These are phyloP conservation scores for Nannoperca obscura DNA, from an alignment of 2,797 vertebrate species.

Conservation along the genomic window DNA sequence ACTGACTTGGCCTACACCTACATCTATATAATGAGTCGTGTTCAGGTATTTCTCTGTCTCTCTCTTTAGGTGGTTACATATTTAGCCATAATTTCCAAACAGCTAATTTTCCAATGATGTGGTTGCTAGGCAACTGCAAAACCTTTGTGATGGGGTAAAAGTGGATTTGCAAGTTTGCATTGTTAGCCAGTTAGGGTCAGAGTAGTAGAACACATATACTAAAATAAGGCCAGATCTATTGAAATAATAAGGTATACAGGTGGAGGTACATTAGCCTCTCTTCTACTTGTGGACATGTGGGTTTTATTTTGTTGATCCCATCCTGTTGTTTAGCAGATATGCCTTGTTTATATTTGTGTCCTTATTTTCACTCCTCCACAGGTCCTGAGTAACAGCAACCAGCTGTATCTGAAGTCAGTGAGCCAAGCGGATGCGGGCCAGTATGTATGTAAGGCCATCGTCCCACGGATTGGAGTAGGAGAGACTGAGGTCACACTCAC, in stretches of 20 bases:
- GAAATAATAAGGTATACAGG: background rate
- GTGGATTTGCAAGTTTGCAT: constrained; percentile 40
- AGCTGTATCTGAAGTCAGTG: constrained; percentile 90
- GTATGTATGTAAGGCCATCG: constrained; percentile 94
- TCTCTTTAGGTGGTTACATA: constrained; percentile 41
- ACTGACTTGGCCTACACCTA: constrained; percentile 5
- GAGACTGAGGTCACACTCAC: constrained; percentile 92
- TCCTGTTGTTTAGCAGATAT: constrained; percentile 30
- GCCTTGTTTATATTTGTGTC: constrained; percentile 48
- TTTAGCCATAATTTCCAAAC: constrained; percentile 48
- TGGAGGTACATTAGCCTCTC: constrained; percentile 4
- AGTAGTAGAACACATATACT: background rate
- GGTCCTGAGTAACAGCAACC: constrained; percentile 95
- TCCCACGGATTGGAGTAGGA: constrained; percentile 92
- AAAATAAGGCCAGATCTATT: background rate
- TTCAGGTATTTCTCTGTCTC: constrained; percentile 47
- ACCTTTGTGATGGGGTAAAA: constrained; percentile 56
- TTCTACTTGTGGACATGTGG: constrained; percentile 10
- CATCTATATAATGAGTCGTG: constrained; percentile 2
- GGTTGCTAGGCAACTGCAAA: constrained; percentile 69
- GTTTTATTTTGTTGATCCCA: constrained; percentile 33
- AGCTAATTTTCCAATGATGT: constrained; percentile 53
- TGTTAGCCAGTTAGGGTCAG: constrained; percentile 36
- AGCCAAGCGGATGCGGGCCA: constrained; percentile 92
- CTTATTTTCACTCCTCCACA: constrained; percentile 55